phyloP scores from a whole-genome alignment of 1,140 invertebrate species.

The Cheumatopsyche charites region DNA sequence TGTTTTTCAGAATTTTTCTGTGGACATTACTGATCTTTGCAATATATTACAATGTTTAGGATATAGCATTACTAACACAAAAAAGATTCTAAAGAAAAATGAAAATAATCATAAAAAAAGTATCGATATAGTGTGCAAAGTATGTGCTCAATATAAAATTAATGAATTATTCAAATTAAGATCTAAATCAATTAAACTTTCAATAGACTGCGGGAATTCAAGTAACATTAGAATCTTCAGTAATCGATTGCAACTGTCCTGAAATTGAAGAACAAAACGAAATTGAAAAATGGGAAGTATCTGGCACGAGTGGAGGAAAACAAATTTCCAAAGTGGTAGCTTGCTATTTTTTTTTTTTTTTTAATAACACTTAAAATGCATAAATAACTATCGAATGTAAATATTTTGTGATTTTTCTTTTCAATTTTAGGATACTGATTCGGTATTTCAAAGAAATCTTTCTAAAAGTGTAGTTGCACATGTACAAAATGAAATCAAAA shows the following conservation, averaged over 20 bases:
- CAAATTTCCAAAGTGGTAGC: conserved; percentile 54
- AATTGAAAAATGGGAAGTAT: conserved; percentile 58
- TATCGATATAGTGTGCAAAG: conserved; percentile 41
- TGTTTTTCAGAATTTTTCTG: conserved; percentile 29
- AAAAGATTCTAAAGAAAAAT: conserved; percentile 17
- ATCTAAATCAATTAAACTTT: conserved; percentile 11
- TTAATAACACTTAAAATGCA: not conserved
- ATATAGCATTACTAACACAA: conserved; percentile 31
- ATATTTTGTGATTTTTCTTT: not conserved
- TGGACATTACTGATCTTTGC: conserved; percentile 41
- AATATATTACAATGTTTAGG: conserved; percentile 37
- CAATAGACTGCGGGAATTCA: conserved; percentile 55
- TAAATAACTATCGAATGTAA: not conserved
- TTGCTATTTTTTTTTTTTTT: not conserved
- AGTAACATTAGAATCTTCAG: conserved; percentile 54
- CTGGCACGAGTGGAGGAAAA: conserved; percentile 55
- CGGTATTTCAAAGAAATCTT: conserved; percentile 25
- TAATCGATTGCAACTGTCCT: conserved; percentile 54
- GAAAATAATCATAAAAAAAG: conserved; percentile 18
- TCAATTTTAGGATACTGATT: conserved; percentile 26
- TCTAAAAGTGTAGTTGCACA: conserved; percentile 23
- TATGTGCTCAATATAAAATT: conserved; percentile 36
- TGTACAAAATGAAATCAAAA: conserved; percentile 32
- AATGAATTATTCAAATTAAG: conserved; percentile 32
- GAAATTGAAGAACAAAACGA: conserved; percentile 50